A percentile compares a stretch with the other conserved stretches of the same genome.
Conservation (phyloP, 2,113 vertebrate genomes). For the Cynoglossus semilaevis region DNA sequence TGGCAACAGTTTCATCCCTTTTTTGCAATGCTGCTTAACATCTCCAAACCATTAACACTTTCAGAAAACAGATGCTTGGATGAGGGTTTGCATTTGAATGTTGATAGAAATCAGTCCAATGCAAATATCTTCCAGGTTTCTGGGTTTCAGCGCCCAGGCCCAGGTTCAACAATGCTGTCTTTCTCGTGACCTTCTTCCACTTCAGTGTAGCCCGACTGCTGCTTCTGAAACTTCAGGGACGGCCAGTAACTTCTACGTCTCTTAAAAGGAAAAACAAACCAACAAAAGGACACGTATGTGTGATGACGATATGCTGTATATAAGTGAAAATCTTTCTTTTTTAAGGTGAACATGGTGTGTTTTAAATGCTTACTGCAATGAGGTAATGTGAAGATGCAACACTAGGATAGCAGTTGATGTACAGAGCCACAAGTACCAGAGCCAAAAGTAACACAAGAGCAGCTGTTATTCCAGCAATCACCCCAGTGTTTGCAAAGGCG, state of each 20-base stretch:
- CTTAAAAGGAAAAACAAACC: conserved; percentile 51
- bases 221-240: conserved; percentile 84
- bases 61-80: not conserved
- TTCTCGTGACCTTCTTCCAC: conserved; percentile 83
- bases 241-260: conserved; percentile 82
- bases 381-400: conserved; percentile 77
- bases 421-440: conserved; percentile 80
- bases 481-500: conserved; percentile 63
- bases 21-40: not conserved
- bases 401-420: conserved; percentile 79
- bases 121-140: not conserved
- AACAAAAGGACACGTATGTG: not conserved
- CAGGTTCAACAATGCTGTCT: conserved; percentile 81
- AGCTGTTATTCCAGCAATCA: conserved; percentile 79
- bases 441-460: conserved; percentile 76
- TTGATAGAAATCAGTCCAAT: conserved; percentile 12
- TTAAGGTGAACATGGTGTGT: not conserved
- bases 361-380: conserved; percentile 74
- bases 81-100: conserved; percentile 1
- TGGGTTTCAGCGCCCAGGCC: conserved; percentile 77
- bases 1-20: not conserved
- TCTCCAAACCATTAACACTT: not conserved
- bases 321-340: not conserved
- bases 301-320: not conserved
- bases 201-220: conserved; percentile 78